Evolutionary conservation across 1,140 invertebrate genomes (phyloP).

Genomic region (Portunus trituberculatus): DNA sequence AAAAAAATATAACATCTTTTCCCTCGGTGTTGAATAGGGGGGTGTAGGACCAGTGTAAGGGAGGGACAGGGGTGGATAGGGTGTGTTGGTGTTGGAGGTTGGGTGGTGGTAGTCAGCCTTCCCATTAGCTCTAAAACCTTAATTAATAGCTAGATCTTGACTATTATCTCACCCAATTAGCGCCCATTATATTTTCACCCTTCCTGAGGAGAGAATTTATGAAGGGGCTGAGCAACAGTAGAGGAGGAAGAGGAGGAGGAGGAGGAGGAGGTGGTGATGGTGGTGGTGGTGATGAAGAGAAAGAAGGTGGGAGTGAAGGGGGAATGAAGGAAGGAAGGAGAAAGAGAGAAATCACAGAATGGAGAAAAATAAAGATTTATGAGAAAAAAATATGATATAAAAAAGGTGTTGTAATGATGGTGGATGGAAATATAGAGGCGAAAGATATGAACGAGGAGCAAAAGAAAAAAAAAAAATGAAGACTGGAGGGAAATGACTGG

Average conservation of each 20-base stretch:
- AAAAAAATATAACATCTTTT: neutral
- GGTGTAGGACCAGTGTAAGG: too few species aligned
- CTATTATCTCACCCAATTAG: constrained; percentile 68
- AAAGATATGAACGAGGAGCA: too few species aligned
- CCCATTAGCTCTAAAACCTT: constrained; percentile 65
- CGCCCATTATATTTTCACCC: constrained; percentile 63
- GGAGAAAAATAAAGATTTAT: neutral
- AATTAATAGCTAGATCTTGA: constrained; percentile 61
- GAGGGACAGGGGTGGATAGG: neutral
- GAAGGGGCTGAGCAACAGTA: neutral
- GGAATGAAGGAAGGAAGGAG: neutral
- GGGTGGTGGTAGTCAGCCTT: too few species aligned
- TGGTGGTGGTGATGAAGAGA: neutral
- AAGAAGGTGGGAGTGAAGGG: neutral
- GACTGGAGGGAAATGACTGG: too few species aligned
- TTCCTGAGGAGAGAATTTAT: constrained; percentile 32
- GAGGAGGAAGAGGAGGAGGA: neutral
- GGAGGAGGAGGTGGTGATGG: neutral
- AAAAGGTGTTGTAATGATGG: too few species aligned
- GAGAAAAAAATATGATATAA: neutral
- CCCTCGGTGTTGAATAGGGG: neutral
- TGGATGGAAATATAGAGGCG: too few species aligned
- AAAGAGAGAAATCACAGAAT: neutral
- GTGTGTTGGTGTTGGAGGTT: neutral
- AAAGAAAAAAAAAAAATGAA: too few species aligned